These are phyloP conservation scores for Entomyzon cyanotis DNA, from an alignment of 2,113 vertebrate genomes.

Conservation along the genomic window DNA sequence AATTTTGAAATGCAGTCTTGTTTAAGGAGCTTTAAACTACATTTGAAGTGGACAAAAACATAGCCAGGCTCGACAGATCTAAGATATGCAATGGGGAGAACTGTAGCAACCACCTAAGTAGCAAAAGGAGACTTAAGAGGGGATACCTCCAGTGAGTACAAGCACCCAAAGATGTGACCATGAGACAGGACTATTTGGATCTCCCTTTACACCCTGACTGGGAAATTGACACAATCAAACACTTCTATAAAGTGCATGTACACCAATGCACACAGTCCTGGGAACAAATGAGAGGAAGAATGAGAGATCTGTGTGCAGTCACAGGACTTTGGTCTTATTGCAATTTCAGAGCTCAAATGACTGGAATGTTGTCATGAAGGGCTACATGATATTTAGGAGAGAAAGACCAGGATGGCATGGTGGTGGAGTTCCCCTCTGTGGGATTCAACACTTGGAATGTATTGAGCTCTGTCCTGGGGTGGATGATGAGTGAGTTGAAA, in stretches of 20 bases:
- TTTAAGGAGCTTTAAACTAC: neutral
- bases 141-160: neutral
- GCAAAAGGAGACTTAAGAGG: neutral
- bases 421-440: neutral
- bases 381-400: neutral
- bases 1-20: neutral
- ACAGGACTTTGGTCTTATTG: neutral
- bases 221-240: no score
- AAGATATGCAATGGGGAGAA: neutral
- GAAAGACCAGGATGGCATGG: neutral
- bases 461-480: neutral
- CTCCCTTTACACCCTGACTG: neutral
- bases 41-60: neutral
- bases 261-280: no score
- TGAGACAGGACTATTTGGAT: neutral
- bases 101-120: neutral
- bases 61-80: fast-evolving
- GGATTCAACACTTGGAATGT: neutral
- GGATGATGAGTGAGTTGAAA: neutral
- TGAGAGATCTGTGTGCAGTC: neutral
- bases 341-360: neutral
- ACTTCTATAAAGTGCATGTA: neutral
- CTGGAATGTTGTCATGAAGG: neutral
- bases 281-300: neutral
- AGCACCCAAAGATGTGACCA: neutral